Conservation (phyloP, 2,797 vertebrate genomes). For the Pangasius larnaudii region DNA sequence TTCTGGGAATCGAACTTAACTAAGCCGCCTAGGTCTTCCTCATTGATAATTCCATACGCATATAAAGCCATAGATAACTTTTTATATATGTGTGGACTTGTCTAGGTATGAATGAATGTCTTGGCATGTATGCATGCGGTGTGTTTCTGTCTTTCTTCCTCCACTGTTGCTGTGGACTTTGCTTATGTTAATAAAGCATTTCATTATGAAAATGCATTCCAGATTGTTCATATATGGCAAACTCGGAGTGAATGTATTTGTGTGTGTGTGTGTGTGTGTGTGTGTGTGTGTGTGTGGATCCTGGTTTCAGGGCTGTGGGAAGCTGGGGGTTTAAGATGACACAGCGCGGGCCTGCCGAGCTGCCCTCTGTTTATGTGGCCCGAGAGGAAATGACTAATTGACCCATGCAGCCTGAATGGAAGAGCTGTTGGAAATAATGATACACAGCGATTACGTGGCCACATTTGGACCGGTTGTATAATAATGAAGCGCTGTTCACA, state of each 20-base stretch:
- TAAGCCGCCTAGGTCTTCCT: neutral
- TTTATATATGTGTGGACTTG: neutral
- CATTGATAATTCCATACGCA: no score
- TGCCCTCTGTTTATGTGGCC: slow-evolving; percentile 66
- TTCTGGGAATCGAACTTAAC: neutral
- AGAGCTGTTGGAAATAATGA: slow-evolving; percentile 74
- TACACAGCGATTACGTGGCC: slow-evolving; percentile 69
- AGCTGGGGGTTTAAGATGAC: slow-evolving; percentile 54
- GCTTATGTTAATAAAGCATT: neutral
- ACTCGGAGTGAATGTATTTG: neutral
- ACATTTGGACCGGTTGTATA: slow-evolving; percentile 68
- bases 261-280: slow-evolving; percentile 21
- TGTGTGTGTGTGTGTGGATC: slow-evolving; percentile 20
- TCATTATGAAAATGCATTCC: neutral
- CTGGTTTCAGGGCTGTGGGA: slow-evolving; percentile 44
- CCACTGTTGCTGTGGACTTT: neutral
- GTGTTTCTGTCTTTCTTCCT: neutral
- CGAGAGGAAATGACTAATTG: slow-evolving; percentile 76
- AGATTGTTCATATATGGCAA: neutral
- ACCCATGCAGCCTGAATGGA: slow-evolving; percentile 70
- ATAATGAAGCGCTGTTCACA: slow-evolving; percentile 70
- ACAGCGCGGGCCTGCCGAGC: slow-evolving; percentile 57
- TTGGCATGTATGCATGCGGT: neutral
- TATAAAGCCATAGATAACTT: neutral
- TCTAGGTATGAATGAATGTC: no score